Conservation (phyloP, 2,113 vertebrate species). For the Grammomys surdaster region DNA sequence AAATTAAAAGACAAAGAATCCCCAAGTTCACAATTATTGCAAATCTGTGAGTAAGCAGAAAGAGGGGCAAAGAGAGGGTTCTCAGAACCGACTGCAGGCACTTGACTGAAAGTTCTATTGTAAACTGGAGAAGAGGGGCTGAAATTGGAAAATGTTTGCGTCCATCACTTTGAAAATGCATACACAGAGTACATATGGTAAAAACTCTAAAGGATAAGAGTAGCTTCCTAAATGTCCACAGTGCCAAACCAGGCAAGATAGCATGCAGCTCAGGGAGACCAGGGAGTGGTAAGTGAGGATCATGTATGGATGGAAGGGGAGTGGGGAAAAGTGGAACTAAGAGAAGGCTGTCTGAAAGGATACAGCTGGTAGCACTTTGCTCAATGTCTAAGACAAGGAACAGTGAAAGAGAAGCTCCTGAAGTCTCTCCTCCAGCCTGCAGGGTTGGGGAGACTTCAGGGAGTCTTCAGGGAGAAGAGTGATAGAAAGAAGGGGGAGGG, state of each 20-base stretch:
- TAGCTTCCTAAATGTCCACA: background rate
- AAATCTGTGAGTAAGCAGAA: background rate
- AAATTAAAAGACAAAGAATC: background rate
- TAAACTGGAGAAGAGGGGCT: background rate
- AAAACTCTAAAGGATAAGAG: background rate
- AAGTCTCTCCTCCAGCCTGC: background rate
- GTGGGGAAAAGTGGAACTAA: background rate
- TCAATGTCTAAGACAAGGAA: background rate
- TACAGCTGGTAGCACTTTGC: background rate
- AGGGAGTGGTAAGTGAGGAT: background rate
- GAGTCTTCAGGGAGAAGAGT: background rate
- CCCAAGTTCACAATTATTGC: background rate
- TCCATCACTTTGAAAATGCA: background rate
- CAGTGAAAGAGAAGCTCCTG: background rate
- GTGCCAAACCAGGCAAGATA: background rate
- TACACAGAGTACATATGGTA: background rate
- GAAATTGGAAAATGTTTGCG: background rate
- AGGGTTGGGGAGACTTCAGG: background rate
- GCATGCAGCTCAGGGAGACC: background rate
- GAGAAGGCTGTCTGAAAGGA: background rate
- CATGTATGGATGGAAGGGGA: background rate
- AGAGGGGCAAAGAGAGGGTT: background rate
- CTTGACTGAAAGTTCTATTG: background rate
- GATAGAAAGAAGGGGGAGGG: background rate
- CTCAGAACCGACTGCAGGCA: background rate